A percentile compares a stretch with the other conserved stretches of the same genome.
phyloP scores from a whole-genome alignment of 64 coral and sea anemone species.

The Porites lutea region DNA sequence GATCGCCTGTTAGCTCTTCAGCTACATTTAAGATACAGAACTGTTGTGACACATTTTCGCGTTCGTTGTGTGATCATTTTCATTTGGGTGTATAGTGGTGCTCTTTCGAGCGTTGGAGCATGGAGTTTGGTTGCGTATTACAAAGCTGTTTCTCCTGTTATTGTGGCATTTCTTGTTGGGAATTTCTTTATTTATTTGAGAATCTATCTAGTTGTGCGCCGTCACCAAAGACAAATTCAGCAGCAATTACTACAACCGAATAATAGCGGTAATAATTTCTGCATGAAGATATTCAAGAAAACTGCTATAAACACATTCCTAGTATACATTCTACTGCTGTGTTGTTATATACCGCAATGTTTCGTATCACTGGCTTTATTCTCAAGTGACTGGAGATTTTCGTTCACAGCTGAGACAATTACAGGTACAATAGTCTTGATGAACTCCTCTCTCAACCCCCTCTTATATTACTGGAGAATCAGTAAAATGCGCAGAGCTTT shows the following conservation, averaged over 20 bases:
- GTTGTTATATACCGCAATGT: neutral
- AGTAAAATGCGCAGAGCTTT: neutral
- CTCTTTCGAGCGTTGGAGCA: neutral
- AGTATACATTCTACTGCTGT: neutral
- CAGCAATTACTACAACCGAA: neutral
- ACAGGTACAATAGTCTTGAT: neutral
- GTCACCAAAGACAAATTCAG: constrained; percentile 34
- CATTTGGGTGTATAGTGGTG: neutral
- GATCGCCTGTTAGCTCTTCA: constrained; percentile 22
- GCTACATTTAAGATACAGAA: neutral
- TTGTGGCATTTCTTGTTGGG: neutral
- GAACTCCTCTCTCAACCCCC: neutral
- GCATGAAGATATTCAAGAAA: neutral
- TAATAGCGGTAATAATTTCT: neutral
- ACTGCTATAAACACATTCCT: constrained; percentile 17
- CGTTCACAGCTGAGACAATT: neutral
- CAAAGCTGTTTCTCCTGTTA: neutral
- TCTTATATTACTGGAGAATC: neutral
- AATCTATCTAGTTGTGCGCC: constrained; percentile 8
- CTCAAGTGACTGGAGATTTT: neutral
- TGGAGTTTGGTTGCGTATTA: neutral
- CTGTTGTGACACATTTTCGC: neutral
- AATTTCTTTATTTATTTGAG: neutral
- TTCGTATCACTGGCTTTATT: neutral
- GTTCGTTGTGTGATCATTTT: neutral